Conservation (phyloP, 2,888 invertebrate genomes). For the Euclidia mi region DNA sequence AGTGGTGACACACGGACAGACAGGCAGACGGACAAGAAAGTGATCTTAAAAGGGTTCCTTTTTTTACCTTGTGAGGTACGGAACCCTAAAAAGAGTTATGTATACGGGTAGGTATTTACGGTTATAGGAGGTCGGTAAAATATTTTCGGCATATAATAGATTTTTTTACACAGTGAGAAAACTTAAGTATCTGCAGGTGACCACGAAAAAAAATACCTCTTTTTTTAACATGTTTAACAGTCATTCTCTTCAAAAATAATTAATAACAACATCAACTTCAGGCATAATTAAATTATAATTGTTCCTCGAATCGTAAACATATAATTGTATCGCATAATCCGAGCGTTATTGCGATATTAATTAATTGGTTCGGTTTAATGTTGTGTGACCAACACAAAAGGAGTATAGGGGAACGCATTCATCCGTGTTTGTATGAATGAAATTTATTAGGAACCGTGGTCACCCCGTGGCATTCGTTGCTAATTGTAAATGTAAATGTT, state of each 20-base stretch:
- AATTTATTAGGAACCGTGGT: conserved; percentile 51
- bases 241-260: not conserved
- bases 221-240: not conserved
- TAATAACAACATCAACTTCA: conserved; percentile 2
- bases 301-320: conserved; percentile 21
- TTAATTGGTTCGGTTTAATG: conserved; percentile 47
- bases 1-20: too few species aligned
- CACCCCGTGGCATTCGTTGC: conserved; percentile 28
- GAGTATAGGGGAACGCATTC: conserved; percentile 30
- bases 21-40: too few species aligned
- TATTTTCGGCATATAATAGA: too few species aligned
- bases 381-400: conserved; percentile 46
- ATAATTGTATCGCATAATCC: conserved; percentile 37
- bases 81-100: too few species aligned
- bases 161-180: too few species aligned
- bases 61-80: too few species aligned
- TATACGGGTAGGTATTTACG: too few species aligned
- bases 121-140: too few species aligned
- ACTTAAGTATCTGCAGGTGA: too few species aligned
- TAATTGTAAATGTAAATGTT: conserved; percentile 15
- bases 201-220: too few species aligned
- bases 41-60: too few species aligned
- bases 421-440: conserved; percentile 35
- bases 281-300: conserved; percentile 9
- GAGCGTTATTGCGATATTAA: conserved; percentile 43